Base-by-base conservation (phyloP, 2,113 vertebrate genomes). In the Corvus moneduloides region DNA sequence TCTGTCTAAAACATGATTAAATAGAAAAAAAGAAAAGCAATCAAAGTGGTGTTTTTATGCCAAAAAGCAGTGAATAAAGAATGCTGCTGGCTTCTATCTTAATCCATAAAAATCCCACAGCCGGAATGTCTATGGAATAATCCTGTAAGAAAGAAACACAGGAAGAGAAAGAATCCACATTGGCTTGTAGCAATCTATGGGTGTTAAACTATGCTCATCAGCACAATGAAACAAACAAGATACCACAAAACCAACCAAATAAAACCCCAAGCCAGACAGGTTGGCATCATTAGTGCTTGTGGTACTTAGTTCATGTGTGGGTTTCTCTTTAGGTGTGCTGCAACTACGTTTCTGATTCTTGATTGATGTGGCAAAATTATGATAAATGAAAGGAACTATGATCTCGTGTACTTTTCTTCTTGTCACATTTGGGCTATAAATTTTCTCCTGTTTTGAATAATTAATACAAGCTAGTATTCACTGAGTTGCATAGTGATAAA, bases 81-180 rank as follows among this genome's bases (percentile, higher is more conserved):
- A 88, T 58, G 48, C 54, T 93, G 33, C 64, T 92, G 83, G 76
- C 76, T 95, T 96, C 82, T 92, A 48, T 93, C 87, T 96, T 93
- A 96, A 96, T 94, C 94, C 88, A 87, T 82, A 93, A 88, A 93
- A 96, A 87, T 92, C 73, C 73, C 44, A 43, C 73, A 78, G 76
- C n/a, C 7, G 0, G 83, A 87, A 92, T 92, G 61, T 89, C 73
- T 90, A 27, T 92, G 72, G 69, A 95, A 43, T 93, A 95, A 86
- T 95, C 83, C 73, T 93, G 24, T 75, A 61, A 68, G 80, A 93
- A 94, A 93, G 88, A 93, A 86, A 62, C n/a, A 64, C 37, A 58
- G 83, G 83, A 74, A 82, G 81, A 89, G 62, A 85, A 54, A 80
- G 63, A 76, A 75, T 49, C 46, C 41, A 64, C 49, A 6, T 7